A percentile compares a stretch with the other conserved stretches of the same genome.
Conservation (phyloP, 2,888 invertebrate genomes). For the Gastrophysa polygoni region DNA sequence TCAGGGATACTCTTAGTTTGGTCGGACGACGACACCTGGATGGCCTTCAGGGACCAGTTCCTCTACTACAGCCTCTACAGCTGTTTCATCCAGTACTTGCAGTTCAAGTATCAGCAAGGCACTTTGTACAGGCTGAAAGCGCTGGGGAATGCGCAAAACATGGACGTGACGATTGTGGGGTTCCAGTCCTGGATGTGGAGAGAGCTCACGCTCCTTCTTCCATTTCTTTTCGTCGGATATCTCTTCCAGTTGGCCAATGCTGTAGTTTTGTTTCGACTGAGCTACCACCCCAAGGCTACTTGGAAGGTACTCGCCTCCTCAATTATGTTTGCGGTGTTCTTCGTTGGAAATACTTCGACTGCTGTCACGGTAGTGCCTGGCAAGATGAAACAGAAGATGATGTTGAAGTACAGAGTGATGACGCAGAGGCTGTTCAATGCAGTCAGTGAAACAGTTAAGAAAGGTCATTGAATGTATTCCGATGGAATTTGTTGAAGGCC, state of each 20-base stretch:
- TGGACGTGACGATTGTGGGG: conserved; percentile 99
- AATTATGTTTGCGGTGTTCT: conserved; percentile 82
- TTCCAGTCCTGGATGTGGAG: conserved; percentile 99
- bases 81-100: conserved; percentile 64
- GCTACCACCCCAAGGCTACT: conserved; percentile 76
- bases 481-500: background rate
- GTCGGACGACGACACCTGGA: conserved; percentile 93
- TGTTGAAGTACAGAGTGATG: conserved; percentile 39
- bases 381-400: conserved; percentile 63
- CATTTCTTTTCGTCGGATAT: conserved; percentile 94
- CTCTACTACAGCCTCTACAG: conserved; percentile 94
- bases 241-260: conserved; percentile 94
- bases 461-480: background rate
- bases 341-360: conserved; percentile 87
- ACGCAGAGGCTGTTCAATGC: conserved; percentile 34
- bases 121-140: conserved; percentile 73
- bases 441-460: conserved; percentile 22
- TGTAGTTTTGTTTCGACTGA: conserved; percentile 81
- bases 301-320: conserved; percentile 93
- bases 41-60: conserved; percentile 85
- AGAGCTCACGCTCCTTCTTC: conserved; percentile 92
- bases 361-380: conserved; percentile 88
- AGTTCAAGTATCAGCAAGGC: conserved; percentile 76
- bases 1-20: conserved; percentile 94
- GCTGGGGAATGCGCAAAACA: conserved; percentile 95